Conservation (phyloP, 2,113 vertebrate species). For the Ardeotis arabs region DNA sequence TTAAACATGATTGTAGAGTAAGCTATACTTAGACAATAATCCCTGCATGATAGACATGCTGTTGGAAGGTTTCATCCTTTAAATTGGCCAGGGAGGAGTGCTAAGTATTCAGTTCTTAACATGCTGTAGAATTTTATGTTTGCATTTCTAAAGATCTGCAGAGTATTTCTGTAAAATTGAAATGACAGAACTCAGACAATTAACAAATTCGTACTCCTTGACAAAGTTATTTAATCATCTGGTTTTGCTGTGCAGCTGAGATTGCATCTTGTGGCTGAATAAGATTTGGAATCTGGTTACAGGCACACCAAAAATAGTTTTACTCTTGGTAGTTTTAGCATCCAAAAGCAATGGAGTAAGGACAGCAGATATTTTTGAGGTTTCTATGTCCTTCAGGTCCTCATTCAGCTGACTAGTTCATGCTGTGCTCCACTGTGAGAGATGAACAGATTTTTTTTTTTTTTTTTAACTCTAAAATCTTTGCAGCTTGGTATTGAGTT, state of each 20-base stretch:
- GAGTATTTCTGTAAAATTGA: background rate
- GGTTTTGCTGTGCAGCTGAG: background rate
- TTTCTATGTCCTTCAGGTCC: background rate
- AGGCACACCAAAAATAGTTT: background rate
- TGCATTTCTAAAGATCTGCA: background rate
- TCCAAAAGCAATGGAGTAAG: background rate
- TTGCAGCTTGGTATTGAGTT: background rate
- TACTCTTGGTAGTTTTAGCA: background rate
- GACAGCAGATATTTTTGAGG: background rate
- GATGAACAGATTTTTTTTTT: background rate
- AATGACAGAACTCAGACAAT: background rate
- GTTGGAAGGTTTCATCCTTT: background rate
- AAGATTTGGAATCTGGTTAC: background rate
- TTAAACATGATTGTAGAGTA: background rate
- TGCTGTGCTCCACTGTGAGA: background rate
- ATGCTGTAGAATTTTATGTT: background rate
- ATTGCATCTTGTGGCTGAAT: background rate
- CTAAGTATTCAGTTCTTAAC: background rate
- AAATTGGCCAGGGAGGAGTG: background rate
- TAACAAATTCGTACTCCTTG: background rate
- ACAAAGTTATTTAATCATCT: background rate
- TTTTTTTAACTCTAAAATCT: background rate
- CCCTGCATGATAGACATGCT: background rate
- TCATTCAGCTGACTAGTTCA: background rate
- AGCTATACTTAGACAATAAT: background rate